Evolutionary conservation across 2,888 invertebrate genomes (phyloP).

Genomic region (Archaeoteleia sp.): DNA sequence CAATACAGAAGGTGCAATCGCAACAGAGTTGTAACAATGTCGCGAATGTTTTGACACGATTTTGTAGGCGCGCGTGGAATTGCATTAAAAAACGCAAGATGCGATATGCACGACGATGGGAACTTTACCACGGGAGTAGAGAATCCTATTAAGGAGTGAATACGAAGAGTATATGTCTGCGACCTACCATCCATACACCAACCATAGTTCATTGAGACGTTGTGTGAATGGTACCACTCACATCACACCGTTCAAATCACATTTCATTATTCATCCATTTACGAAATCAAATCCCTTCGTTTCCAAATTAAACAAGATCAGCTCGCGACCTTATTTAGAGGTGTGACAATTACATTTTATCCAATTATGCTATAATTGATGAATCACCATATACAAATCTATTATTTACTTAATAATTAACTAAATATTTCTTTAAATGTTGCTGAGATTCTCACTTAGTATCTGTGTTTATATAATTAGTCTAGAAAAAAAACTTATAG

Average conservation of each 20-base stretch:
- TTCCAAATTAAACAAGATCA: too few relatives aligned
- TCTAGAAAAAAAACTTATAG: too few relatives aligned
- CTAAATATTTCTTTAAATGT: too few relatives aligned
- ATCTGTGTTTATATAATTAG: too few relatives aligned
- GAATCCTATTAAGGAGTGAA: constrained; percentile 61
- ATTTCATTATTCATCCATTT: constrained; percentile 65
- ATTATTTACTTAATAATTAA: too few relatives aligned
- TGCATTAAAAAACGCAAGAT: constrained; percentile 58
- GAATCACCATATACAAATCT: too few relatives aligned
- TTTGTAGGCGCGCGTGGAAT: constrained; percentile 53
- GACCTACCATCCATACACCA: constrained; percentile 49
- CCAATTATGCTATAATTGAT: too few relatives aligned
- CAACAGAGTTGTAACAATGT: constrained; percentile 2
- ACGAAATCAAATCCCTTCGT: constrained; percentile 55
- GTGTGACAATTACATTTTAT: too few relatives aligned
- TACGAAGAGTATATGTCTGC: constrained; percentile 42
- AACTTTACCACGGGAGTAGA: constrained; percentile 71
- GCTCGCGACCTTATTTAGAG: too few relatives aligned
- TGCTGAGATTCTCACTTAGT: too few relatives aligned
- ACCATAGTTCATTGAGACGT: constrained; percentile 63
- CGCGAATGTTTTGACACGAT: constrained; percentile 65
- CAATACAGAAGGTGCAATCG: too few relatives aligned
- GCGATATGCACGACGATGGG: constrained; percentile 62
- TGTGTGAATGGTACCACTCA: constrained; percentile 70
- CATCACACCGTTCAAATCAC: constrained; percentile 61